A percentile compares a stretch with the other conserved stretches of the same genome.
phyloP scores from a whole-genome alignment of 2,888 invertebrate genomes.

The Platycheirus albimanus region DNA sequence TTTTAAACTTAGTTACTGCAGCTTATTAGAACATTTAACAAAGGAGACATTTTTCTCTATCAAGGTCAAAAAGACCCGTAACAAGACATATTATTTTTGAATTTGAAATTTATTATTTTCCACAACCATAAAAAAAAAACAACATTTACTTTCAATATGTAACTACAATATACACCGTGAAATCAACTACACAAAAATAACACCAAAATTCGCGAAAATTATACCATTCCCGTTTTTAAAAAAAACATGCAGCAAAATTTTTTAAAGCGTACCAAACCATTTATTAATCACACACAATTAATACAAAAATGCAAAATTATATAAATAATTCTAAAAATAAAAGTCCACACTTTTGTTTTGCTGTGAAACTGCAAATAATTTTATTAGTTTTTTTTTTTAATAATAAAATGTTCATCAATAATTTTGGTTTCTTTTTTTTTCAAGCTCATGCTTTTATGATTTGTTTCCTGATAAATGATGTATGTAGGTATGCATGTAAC shows the following conservation, averaged over 20 bases:
- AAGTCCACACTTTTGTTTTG: slow-evolving; percentile 61
- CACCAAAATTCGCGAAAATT: background rate
- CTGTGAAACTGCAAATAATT: slow-evolving; percentile 66
- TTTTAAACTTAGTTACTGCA: no score
- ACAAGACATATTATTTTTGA: no score
- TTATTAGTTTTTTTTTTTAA: background rate
- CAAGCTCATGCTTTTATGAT: slow-evolving; percentile 54
- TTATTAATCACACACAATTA: background rate
- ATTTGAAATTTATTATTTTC: background rate
- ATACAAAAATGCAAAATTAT: background rate
- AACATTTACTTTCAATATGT: no score
- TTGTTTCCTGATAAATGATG: background rate
- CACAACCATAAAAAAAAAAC: background rate
- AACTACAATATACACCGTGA: background rate
- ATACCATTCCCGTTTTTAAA: background rate
- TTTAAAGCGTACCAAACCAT: slow-evolving; percentile 6
- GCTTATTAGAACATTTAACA: no score
- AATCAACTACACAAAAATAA: background rate
- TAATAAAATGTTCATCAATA: slow-evolving; percentile 29
- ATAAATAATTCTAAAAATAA: slow-evolving; percentile 43
- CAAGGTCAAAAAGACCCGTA: no score
- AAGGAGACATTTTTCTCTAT: no score
- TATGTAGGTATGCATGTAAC: no score
- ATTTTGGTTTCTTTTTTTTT: slow-evolving; percentile 9
- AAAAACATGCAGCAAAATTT: slow-evolving; percentile 11